Evolutionary conservation across 2,888 invertebrate species (phyloP).

Genomic region (Orthosia incerta): DNA sequence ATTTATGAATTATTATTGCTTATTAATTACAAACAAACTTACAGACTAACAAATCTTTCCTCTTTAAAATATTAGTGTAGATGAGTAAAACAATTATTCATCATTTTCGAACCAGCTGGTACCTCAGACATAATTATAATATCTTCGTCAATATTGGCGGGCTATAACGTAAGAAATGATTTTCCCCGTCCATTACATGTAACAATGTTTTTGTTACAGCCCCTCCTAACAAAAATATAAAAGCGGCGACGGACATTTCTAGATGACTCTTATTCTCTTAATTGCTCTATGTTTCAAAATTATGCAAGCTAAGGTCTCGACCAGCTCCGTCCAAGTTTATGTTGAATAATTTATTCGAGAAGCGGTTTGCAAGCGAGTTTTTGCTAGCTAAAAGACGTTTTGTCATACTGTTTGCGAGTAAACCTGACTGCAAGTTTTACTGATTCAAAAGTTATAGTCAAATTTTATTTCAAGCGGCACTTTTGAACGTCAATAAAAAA

Average conservation of each 20-base stretch:
- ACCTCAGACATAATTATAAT: too few relatives aligned
- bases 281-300: constrained; percentile 31
- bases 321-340: constrained; percentile 29
- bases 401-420: constrained; percentile 37
- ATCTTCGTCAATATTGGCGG: too few relatives aligned
- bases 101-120: too few relatives aligned
- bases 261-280: constrained; percentile 10
- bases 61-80: too few relatives aligned
- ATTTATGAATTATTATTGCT: too few relatives aligned
- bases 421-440: constrained; percentile 1
- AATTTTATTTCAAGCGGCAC: too few relatives aligned
- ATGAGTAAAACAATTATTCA: too few relatives aligned
- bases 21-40: too few relatives aligned
- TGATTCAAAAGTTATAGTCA: too few relatives aligned
- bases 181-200: not conserved
- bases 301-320: constrained; percentile 15
- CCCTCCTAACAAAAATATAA: not conserved
- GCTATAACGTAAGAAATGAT: not conserved
- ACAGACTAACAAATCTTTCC: too few relatives aligned
- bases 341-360: constrained; percentile 37
- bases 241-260: not conserved
- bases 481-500: too few relatives aligned
- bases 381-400: constrained; percentile 40
- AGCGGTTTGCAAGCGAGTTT: constrained; percentile 40
- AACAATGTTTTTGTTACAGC: not conserved